phyloP scores from a whole-genome alignment of 1,140 invertebrate species.

The Drosophila sp. region DNA sequence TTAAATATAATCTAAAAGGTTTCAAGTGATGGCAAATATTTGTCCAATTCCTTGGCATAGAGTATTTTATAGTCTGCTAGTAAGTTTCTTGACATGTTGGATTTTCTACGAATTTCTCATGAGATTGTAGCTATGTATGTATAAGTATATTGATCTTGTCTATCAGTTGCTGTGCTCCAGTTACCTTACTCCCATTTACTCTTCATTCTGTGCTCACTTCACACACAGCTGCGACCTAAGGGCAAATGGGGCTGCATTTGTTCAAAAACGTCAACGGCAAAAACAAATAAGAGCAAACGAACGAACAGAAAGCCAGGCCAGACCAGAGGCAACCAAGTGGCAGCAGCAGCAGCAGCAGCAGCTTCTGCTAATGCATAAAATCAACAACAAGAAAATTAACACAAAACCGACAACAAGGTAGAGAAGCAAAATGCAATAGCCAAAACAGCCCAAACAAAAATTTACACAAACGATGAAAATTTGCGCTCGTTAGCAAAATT shows the following conservation, averaged over 20 bases:
- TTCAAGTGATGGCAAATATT: too few relatives aligned
- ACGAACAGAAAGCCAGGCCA: conserved; percentile 8
- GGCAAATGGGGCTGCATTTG: conserved; percentile 38
- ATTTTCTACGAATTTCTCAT: not conserved
- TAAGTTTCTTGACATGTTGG: not conserved
- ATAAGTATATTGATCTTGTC: not conserved
- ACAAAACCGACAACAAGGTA: conserved; percentile 29
- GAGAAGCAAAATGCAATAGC: conserved; percentile 39
- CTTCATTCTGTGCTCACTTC: conserved; percentile 14
- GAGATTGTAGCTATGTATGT: not conserved
- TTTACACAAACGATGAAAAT: conserved; percentile 32
- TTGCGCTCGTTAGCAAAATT: conserved; percentile 60
- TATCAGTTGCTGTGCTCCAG: conserved; percentile 3
- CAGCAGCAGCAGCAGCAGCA: conserved; percentile 45
- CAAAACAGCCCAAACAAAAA: not conserved
- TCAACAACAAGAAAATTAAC: conserved; percentile 63
- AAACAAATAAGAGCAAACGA: conserved; percentile 28
- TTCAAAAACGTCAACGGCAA: conserved; percentile 31
- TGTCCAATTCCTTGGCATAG: not conserved
- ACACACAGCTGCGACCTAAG: conserved; percentile 45
- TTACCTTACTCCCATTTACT: conserved; percentile 1
- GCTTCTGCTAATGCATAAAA: conserved; percentile 50
- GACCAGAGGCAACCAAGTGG: conserved; percentile 27
- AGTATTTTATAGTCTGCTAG: not conserved
- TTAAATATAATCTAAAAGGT: too few relatives aligned